A percentile compares a stretch with the other conserved stretches of the same genome.
These are phyloP conservation scores for Cassiopea andromeda DNA, from an alignment of 30 jellyfish, hydroid and myxozoan genomes.

Conservation along the genomic window DNA sequence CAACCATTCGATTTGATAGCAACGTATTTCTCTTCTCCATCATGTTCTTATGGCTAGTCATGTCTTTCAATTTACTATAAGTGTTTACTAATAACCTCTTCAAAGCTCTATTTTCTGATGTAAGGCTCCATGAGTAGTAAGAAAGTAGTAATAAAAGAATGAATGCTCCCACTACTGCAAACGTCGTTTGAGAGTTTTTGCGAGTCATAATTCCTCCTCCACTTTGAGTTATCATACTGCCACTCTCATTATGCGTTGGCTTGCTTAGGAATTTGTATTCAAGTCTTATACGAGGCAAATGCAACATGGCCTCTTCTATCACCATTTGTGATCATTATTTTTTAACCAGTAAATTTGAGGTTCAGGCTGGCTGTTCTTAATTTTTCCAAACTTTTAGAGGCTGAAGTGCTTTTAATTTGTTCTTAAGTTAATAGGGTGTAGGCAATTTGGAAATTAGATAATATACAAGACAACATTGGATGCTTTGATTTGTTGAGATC, in stretches of 20 bases:
- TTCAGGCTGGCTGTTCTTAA: too few species aligned
- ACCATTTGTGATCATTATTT: too few species aligned
- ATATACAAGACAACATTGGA: too few species aligned
- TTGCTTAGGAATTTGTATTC: neutral
- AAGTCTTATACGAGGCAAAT: neutral
- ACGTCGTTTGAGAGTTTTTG: conserved; percentile 32
- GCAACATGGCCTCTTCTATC: too few species aligned
- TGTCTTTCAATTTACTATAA: conserved; percentile 61
- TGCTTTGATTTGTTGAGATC: too few species aligned
- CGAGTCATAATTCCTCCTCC: conserved; percentile 59
- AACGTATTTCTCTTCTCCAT: conserved; percentile 66
- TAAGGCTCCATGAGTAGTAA: conserved; percentile 65
- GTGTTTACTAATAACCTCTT: conserved; percentile 53
- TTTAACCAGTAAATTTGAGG: too few species aligned
- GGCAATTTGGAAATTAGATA: too few species aligned
- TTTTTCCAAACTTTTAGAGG: too few species aligned
- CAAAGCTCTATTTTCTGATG: conserved; percentile 58
- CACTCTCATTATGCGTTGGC: neutral
- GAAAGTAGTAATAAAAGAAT: conserved; percentile 34
- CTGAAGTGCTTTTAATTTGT: too few species aligned
- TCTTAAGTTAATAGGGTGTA: too few species aligned
- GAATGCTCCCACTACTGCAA: conserved; percentile 60
- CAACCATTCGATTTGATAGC: conserved; percentile 76
- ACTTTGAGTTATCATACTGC: neutral
- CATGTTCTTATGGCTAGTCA: conserved; percentile 38